Conservation (phyloP, 2,888 invertebrate species). For the Tribolium freemani region DNA sequence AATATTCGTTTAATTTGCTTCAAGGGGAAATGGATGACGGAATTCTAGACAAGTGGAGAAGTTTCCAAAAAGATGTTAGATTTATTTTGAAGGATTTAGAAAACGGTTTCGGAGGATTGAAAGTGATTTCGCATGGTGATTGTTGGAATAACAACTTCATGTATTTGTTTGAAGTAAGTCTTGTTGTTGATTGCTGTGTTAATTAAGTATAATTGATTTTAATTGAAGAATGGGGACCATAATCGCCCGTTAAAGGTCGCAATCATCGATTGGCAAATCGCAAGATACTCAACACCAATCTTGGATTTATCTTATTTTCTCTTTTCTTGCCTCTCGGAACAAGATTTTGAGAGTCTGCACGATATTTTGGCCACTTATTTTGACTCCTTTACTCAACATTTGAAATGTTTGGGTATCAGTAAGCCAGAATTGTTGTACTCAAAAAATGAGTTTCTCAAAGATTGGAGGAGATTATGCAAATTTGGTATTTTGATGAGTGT, state of each 20-base stretch:
- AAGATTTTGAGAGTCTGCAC: conserved; percentile 15
- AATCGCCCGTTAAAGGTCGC: background rate
- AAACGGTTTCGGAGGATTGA: background rate
- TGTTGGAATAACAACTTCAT: conserved; percentile 46
- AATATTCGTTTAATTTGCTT: background rate
- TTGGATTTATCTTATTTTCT: conserved; percentile 39
- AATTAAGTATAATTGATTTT: conserved; percentile 47
- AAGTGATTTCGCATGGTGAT: conserved; percentile 42
- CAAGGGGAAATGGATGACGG: conserved; percentile 7
- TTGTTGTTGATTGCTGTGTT: conserved; percentile 27
- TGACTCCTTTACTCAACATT: background rate
- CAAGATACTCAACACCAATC: conserved; percentile 15
- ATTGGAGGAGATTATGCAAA: conserved; percentile 11
- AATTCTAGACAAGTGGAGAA: background rate
- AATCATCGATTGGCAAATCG: conserved; percentile 40
- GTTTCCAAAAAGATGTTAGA: background rate
- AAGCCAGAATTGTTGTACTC: background rate
- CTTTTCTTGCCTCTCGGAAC: conserved; percentile 4
- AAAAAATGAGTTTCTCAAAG: conserved; percentile 2
- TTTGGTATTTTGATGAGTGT: conserved; percentile 5
- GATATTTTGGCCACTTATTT: conserved; percentile 6
- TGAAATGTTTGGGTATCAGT: background rate
- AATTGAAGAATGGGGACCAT: conserved; percentile 4
- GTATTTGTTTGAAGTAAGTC: conserved; percentile 14
- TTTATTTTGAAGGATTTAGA: background rate